phyloP scores from a whole-genome alignment of 2,888 invertebrate species.

The Hypomecis atomaria region DNA sequence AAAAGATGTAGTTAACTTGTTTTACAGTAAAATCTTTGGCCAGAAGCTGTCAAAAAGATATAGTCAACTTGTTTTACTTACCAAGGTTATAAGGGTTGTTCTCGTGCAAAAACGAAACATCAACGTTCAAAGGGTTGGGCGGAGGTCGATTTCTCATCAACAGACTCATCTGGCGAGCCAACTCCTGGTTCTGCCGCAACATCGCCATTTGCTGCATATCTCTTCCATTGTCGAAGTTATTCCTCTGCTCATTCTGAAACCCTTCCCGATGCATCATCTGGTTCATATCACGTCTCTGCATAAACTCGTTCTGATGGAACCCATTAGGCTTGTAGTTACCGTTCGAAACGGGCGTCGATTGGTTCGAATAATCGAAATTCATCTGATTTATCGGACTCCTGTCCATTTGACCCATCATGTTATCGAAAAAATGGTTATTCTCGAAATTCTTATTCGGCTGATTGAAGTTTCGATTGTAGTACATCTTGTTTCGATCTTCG shows the following conservation, averaged over 20 bases:
- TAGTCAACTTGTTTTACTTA: slow-evolving; percentile 49
- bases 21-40: too few relatives aligned
- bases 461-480: slow-evolving; percentile 64
- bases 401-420: slow-evolving; percentile 67
- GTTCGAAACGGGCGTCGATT: slow-evolving; percentile 56
- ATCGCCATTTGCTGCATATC: slow-evolving; percentile 68
- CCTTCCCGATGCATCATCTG: slow-evolving; percentile 64
- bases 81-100: slow-evolving; percentile 75
- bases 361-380: slow-evolving; percentile 69
- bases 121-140: slow-evolving; percentile 74
- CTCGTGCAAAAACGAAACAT: slow-evolving; percentile 77
- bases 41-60: background rate
- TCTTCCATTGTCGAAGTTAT: slow-evolving; percentile 63
- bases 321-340: slow-evolving; percentile 71
- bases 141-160: slow-evolving; percentile 75
- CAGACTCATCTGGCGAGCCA: slow-evolving; percentile 75
- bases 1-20: too few relatives aligned
- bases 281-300: slow-evolving; percentile 67
- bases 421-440: slow-evolving; percentile 67
- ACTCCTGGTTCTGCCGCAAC: slow-evolving; percentile 73
- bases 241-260: slow-evolving; percentile 63
- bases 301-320: slow-evolving; percentile 69
- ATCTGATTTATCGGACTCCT: slow-evolving; percentile 60
- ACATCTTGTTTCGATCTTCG: slow-evolving; percentile 63
- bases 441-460: slow-evolving; percentile 64